Evolutionary conservation across 2,113 vertebrate genomes (phyloP).

Genomic region (Phocoena phocoena): DNA sequence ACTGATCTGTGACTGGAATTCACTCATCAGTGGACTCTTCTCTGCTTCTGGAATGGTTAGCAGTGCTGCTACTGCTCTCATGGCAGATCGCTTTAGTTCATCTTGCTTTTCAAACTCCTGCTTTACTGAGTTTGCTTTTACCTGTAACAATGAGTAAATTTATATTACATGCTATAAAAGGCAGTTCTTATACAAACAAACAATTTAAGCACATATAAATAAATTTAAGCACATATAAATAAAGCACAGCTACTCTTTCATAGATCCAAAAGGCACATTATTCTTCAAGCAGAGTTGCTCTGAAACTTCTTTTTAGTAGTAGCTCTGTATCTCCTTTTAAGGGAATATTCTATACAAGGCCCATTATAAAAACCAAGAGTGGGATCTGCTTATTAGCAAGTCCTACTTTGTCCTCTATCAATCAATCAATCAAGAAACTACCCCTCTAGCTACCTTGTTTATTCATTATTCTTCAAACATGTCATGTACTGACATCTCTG

Average conservation of each 20-base stretch:
- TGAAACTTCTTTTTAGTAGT: background rate
- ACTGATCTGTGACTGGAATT: constrained; percentile 99
- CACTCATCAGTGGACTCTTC: constrained; percentile 98
- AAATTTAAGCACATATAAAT: background rate
- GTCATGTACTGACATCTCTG: background rate
- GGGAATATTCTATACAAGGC: background rate
- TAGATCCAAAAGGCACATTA: background rate
- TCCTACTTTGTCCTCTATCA: background rate
- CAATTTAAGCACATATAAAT: background rate
- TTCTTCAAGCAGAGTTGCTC: background rate
- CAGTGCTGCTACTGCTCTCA: constrained; percentile 97
- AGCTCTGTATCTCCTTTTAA: background rate
- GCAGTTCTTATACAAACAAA: background rate
- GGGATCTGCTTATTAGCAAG: background rate
- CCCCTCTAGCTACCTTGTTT: background rate
- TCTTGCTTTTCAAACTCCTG: constrained; percentile 99
- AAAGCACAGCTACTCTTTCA: background rate
- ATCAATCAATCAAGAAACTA: background rate
- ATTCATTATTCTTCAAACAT: background rate
- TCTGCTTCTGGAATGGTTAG: constrained; percentile 99
- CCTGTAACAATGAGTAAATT: constrained; percentile 81
- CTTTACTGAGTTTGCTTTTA: constrained; percentile 98
- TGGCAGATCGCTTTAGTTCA: constrained; percentile 97
- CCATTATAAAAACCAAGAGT: background rate
- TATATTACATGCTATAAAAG: constrained; percentile 26